Evolutionary conservation across 2,797 vertebrate species (phyloP), one percentile per base, ranked within the genome.

Genomic region (Trachops cirrhosus): DNA sequence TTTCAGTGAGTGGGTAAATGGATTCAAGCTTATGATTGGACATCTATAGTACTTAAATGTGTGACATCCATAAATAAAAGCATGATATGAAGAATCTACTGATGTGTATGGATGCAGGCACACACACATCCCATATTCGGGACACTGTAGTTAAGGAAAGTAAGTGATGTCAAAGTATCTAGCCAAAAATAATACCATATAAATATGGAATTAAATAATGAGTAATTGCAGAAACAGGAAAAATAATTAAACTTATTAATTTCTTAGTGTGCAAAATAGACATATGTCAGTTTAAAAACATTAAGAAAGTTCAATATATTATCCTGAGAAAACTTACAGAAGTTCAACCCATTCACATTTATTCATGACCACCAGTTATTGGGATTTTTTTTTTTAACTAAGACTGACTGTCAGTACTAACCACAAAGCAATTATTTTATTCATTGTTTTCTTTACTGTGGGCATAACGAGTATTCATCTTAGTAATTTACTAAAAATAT

Each of bases 401-500:
- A 95, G 21, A 57, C 41, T 32, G 19, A 39, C 11, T 52, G 6
- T 54, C 34, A 79, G 24, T 37, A 41, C 41, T 93, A 91, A 44
- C 19, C 68, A 91, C 15, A 48, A 29, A 68, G 46, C 21, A 80
- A 71, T 90, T 77, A 82, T 83, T 91, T 94, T 96, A 57, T 67
- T 89, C 16, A 67, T 46, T 90, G 21, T 93, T 85, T 92, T 94
- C 22, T 32, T 82, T 86, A 57, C 14, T 93, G 3, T 71, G 39
- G 73, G 48, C 7, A 62, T 77, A 93, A 50, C 18, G 41, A 75
- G 39, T 77, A 73, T 82, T 89, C 34, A 48, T 86, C 48, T 82
- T 86, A 44, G 4, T 71, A 86, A 93, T 92, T 93, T 89, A 90
- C 70, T 94, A 80, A 79, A 79, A 95, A 62, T 95, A 88, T 10